These are phyloP conservation scores for Sclerodermus sp. DNA, from an alignment of 2,888 invertebrate genomes.

Conservation along the genomic window DNA sequence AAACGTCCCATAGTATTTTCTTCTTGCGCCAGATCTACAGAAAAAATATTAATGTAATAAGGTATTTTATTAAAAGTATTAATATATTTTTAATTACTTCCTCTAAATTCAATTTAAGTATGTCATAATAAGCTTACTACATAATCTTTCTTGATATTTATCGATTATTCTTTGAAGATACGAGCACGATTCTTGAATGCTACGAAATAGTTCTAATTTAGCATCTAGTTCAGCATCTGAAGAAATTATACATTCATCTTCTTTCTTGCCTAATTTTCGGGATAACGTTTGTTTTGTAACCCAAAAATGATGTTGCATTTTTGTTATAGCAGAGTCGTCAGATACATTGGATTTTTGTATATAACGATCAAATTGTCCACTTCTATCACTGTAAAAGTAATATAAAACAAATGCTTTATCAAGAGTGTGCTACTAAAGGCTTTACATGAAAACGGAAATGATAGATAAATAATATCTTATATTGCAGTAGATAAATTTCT, in stretches of 20 bases:
- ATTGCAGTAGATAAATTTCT: no score
- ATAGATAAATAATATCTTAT: no score
- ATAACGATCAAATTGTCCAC: conserved; percentile 58
- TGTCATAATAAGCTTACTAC: conserved; percentile 61
- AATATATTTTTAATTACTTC: neutral
- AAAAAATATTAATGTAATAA: neutral
- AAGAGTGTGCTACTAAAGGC: no score
- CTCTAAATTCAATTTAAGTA: neutral
- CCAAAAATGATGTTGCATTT: conserved; percentile 97
- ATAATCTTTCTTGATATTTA: conserved; percentile 90
- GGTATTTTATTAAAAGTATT: neutral
- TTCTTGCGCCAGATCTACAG: conserved; percentile 83
- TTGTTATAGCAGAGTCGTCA: conserved; percentile 59
- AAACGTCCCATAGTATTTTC: conserved; percentile 94
- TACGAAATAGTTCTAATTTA: conserved; percentile 90
- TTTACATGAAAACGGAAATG: no score
- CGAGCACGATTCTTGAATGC: conserved; percentile 87
- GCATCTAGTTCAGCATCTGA: conserved; percentile 97
- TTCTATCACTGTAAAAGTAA: conserved; percentile 37
- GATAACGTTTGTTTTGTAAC: conserved; percentile 95
- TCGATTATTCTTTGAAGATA: conserved; percentile 87
- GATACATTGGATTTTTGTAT: conserved; percentile 57
- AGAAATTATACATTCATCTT: conserved; percentile 94
- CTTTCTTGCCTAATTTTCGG: conserved; percentile 91
- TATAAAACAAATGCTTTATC: no score